phyloP scores from a whole-genome alignment of 2,797 vertebrate species.

The Phrynocephalus guinanensis region DNA sequence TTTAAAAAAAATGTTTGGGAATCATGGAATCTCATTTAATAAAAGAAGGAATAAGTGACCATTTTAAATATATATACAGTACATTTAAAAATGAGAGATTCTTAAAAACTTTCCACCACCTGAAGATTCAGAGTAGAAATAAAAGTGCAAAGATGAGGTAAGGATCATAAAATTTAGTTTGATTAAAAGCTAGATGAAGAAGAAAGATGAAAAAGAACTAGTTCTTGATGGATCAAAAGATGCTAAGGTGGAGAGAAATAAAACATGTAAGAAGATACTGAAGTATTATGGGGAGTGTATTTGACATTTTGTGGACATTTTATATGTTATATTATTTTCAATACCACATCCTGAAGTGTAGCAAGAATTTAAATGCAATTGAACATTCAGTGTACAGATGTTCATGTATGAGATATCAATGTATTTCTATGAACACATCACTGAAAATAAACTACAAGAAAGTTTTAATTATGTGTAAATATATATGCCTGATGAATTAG shows the following conservation, averaged over 20 bases:
- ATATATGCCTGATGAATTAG: not conserved
- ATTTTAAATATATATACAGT: not conserved
- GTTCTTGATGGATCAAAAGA: conserved; percentile 21
- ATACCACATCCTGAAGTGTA: not conserved
- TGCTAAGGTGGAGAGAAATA: not conserved
- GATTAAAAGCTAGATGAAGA: conserved; percentile 12
- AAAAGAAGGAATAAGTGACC: not conserved
- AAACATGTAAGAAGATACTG: conserved; percentile 1
- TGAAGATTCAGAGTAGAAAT: conserved; percentile 22
- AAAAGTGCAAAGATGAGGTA: not conserved
- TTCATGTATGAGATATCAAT: not conserved
- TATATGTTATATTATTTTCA: not conserved
- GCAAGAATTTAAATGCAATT: not conserved
- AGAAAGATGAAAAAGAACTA: not conserved
- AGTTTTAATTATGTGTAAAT: not conserved
- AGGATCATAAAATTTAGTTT: not conserved
- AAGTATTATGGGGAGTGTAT: not conserved
- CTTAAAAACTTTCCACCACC: conserved; percentile 26
- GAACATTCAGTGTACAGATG: not conserved
- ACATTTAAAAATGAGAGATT: conserved; percentile 2
- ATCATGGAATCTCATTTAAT: not conserved
- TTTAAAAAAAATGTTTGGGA: not conserved
- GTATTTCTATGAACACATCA: not conserved
- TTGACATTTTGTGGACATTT: not conserved
- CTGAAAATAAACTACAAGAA: not conserved